Base-by-base conservation (phyloP, 2,888 invertebrate genomes). In the Heliconius erato region DNA sequence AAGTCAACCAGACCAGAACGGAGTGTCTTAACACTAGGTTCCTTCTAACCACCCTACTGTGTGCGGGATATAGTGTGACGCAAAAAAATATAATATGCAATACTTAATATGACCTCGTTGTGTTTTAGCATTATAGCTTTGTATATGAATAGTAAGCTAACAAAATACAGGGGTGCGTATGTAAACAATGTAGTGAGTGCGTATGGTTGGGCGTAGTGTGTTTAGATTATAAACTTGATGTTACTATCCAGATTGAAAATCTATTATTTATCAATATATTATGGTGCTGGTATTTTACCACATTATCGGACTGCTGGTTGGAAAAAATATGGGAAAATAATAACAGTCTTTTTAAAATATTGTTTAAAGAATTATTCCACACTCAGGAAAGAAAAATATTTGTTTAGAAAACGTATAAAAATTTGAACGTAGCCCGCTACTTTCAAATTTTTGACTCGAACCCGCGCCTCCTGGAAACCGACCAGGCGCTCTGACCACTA, bases 201-300 rank as follows among this genome's bases (percentile, higher is more conserved):
- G 87, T 84, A 88, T 81, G 84, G 86, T 83, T 85, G 90, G 91
- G 90, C 88, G 82, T 91, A 88, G 90, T 89, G 89, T 85, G 84
- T 76, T 83, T 79, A 67, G 67, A 77, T 71, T 82, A 71, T 44
- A 16, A 65, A 54, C 77, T 83, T 84, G 81, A 84, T 84, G 82
- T 82, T 68, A 71, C 69, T 35, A 63, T 72, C 32, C 63, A 78
- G 81, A 77, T 32, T 69, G 16, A 28, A 81, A 77, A 32, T 23
- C 44, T 49, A 65, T 74, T 67, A 69, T 59, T 74, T 54, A 28
- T 28, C 28, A 28, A 28, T 28, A 28, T 28, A 28, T 28, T 28
- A 28, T 32, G 68, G 40, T 9, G 3, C 16, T 65, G 40, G 26
- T 44, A 77, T 40, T 40, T 16, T 65, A 7, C 40, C 54, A 77